These are phyloP conservation scores for Parus major DNA, from an alignment of 2,113 vertebrate species.

Conservation along the genomic window DNA sequence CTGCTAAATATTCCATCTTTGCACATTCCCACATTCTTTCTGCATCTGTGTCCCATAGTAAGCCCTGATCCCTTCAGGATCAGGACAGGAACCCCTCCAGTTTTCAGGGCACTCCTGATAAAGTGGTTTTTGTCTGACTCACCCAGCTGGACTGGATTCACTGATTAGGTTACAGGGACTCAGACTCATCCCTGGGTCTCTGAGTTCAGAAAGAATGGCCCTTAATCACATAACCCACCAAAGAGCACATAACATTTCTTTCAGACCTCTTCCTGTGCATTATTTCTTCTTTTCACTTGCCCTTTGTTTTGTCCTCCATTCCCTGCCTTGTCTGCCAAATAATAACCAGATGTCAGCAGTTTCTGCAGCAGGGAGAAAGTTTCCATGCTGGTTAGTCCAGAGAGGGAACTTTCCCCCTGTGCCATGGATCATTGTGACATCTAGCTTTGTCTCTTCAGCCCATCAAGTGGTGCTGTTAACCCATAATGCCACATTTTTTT, in stretches of 20 bases:
- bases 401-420: background rate
- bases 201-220: background rate
- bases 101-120: background rate
- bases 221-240: background rate
- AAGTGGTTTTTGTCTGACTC: background rate
- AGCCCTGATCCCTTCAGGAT: background rate
- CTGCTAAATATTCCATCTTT: background rate
- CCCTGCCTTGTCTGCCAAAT: background rate
- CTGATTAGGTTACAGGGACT: background rate
- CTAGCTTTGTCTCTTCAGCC: background rate
- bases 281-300: background rate
- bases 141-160: background rate
- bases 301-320: background rate
- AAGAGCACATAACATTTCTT: background rate
- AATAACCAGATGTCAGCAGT: background rate
- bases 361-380: background rate
- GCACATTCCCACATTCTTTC: background rate
- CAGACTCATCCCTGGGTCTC: background rate
- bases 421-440: background rate
- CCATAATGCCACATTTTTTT: background rate
- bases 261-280: background rate
- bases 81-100: background rate
- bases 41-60: background rate
- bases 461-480: background rate
- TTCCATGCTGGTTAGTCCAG: background rate